phyloP scores from a whole-genome alignment of 2,797 vertebrate species.

The Oreortyx pictus region DNA sequence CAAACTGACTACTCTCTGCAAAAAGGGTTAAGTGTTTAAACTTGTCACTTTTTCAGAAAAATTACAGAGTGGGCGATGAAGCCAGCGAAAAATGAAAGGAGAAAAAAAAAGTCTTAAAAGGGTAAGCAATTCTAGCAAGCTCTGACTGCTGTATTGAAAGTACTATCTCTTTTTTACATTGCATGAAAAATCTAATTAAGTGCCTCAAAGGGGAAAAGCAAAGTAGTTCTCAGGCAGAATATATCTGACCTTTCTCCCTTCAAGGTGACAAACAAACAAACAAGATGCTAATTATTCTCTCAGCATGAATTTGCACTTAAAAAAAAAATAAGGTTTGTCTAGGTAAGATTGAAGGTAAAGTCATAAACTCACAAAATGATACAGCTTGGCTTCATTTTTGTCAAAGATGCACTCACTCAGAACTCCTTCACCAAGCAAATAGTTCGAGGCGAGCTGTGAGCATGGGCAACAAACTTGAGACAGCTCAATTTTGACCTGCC shows the following conservation, averaged over 20 bases:
- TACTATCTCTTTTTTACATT: not conserved
- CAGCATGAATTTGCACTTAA: conserved; percentile 45
- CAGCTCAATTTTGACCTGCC: not conserved
- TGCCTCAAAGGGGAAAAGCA: conserved; percentile 28
- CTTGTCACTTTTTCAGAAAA: not conserved
- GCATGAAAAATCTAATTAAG: conserved; percentile 48
- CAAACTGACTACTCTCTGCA: not conserved
- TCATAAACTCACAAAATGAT: not conserved
- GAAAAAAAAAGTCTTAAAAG: not conserved
- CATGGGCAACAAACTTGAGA: not conserved
- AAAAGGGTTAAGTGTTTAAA: conserved; percentile 32
- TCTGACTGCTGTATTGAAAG: not conserved
- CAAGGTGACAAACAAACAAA: conserved; percentile 51
- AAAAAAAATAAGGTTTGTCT: conserved; percentile 2
- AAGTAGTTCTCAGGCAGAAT: conserved; percentile 31
- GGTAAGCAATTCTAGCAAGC: not conserved
- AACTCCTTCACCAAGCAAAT: not conserved
- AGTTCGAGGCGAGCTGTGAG: not conserved
- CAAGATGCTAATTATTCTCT: conserved; percentile 53
- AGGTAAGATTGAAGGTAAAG: not conserved
- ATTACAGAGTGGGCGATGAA: not conserved
- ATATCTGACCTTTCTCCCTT: conserved; percentile 40
- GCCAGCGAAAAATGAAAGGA: not conserved
- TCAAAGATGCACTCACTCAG: not conserved
- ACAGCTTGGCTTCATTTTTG: not conserved